These are phyloP conservation scores for Vipera latastei DNA, from an alignment of 2,797 vertebrate species.

Conservation along the genomic window DNA sequence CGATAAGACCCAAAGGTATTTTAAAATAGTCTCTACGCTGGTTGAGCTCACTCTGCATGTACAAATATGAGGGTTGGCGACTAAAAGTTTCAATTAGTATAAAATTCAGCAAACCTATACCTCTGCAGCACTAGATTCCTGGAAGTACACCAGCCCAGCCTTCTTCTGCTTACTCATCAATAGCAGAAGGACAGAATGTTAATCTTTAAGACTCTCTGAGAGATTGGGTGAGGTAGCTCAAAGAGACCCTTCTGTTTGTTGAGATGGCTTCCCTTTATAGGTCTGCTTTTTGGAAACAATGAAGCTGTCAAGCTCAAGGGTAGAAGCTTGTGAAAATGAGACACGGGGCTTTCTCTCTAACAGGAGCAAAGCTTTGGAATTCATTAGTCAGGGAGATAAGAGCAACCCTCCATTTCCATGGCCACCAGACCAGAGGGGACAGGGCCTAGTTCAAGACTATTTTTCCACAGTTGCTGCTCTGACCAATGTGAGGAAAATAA, in stretches of 20 bases:
- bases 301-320: conserved; percentile 39
- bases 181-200: conserved; percentile 20
- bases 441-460: background rate
- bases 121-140: rapidly evolving
- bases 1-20: conserved; percentile 2
- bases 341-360: conserved; percentile 16
- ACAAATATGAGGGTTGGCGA: conserved; percentile 22
- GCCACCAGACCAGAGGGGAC: background rate
- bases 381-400: conserved; percentile 38
- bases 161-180: conserved; percentile 6
- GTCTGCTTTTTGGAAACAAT: conserved; percentile 34
- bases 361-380: conserved; percentile 22
- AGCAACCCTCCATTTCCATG: background rate
- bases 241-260: background rate
- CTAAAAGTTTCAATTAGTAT: conserved; percentile 30
- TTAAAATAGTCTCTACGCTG: conserved; percentile 2
- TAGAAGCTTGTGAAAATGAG: conserved; percentile 33
- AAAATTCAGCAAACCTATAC: background rate
- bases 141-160: background rate
- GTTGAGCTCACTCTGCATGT: background rate
- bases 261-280: background rate
- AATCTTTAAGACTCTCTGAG: conserved; percentile 15
- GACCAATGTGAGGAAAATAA: background rate
- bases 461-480: background rate
- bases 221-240: conserved; percentile 30